Evolutionary conservation across 2,888 invertebrate genomes (phyloP), one percentile per base, ranked within the genome.

Genomic region (Girardia tigrina): DNA sequence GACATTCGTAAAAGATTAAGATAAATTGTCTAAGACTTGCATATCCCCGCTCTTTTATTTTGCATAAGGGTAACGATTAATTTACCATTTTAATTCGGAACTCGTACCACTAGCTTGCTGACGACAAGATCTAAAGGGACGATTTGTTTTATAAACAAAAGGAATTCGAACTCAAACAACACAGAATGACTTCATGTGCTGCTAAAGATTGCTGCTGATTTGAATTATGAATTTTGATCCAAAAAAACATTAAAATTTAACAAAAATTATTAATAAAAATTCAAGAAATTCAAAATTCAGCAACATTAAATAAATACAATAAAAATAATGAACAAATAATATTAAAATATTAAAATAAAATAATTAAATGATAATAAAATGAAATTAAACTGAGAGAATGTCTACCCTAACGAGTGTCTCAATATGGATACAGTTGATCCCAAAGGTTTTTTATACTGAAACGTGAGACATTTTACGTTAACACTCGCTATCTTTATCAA

Each of bases 1-100:
- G n/a, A n/a, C n/a, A n/a, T n/a, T n/a, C n/a, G n/a, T n/a, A n/a
- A n/a, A n/a, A n/a, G n/a, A n/a, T n/a, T n/a, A n/a, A n/a, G n/a
- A n/a, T n/a, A n/a, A n/a, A n/a, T n/a, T n/a, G n/a, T n/a, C n/a
- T n/a, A n/a, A n/a, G n/a, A 8, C 56, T 56, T 56, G 56, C 56
- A 56, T 56, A 56, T 56, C 56, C n/a, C 56, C n/a, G n/a, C n/a
- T n/a, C n/a, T n/a, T n/a, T n/a, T n/a, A n/a, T n/a, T n/a, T n/a
- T n/a, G n/a, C n/a, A n/a, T n/a, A n/a, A 56, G 56, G 56, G 56
- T 56, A 56, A 12, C 36, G 56, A 56, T 4, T 56, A 74, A 42
- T 26, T 74, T 74, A 74, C 74, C 74, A 74, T 74, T 74, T 74
- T 74, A 74, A 56, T 74, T 74, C 74, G 69, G 74, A 74, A 74